phyloP scores from a whole-genome alignment of 2,888 invertebrate species.

The Zygothrica quintamaculata region DNA sequence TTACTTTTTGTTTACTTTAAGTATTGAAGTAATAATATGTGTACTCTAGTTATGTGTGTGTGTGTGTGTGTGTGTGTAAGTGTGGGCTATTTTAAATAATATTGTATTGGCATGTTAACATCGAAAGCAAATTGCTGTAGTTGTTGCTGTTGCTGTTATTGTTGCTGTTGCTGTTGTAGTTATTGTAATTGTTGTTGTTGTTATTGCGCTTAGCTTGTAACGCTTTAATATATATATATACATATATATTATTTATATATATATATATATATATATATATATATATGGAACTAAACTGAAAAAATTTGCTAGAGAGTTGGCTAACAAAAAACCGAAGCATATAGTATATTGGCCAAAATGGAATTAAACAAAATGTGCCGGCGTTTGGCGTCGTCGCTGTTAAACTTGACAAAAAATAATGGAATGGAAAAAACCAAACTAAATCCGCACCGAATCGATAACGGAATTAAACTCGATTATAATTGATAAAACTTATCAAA shows the following conservation, averaged over 20 bases:
- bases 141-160: constrained; percentile 19
- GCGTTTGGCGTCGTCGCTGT: constrained; percentile 78
- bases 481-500: constrained; percentile 1
- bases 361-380: constrained; percentile 75
- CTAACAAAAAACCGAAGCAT: constrained; percentile 75
- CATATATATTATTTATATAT: constrained; percentile 10
- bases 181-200: neutral
- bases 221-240: neutral
- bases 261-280: constrained; percentile 4
- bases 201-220: neutral
- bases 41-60: constrained; percentile 12
- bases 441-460: constrained; percentile 52
- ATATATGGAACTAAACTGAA: constrained; percentile 2
- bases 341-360: constrained; percentile 74
- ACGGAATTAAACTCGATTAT: constrained; percentile 23
- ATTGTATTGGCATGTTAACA: constrained; percentile 55
- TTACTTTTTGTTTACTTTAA: constrained; percentile 10
- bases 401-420: constrained; percentile 69
- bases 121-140: constrained; percentile 72
- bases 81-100: constrained; percentile 30
- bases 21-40: neutral
- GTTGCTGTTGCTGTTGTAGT: constrained; percentile 6
- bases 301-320: constrained; percentile 49
- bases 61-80: constrained; percentile 16
- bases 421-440: constrained; percentile 55